Evolutionary conservation across 1,140 invertebrate genomes (phyloP).

Genomic region (Pseudoatta argentina): DNA sequence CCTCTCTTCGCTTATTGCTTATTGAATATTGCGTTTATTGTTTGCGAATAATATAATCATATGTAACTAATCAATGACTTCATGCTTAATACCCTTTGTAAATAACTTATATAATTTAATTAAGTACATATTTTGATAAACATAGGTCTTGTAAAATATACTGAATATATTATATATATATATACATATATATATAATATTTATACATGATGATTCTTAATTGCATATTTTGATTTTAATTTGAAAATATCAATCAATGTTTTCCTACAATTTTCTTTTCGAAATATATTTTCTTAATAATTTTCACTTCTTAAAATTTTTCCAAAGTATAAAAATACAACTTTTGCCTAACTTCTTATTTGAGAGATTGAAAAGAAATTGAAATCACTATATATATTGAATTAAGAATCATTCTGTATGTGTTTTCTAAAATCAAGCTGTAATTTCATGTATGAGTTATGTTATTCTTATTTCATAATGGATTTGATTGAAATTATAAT

Average conservation of each 20-base stretch:
- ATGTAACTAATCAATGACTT: slow-evolving; percentile 17
- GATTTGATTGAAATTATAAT: not conserved
- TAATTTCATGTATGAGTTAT: not conserved
- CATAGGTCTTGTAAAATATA: not conserved
- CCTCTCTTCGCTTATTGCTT: not conserved
- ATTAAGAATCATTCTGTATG: slow-evolving; percentile 13
- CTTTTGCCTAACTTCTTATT: not conserved
- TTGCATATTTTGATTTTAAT: not conserved
- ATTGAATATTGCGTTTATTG: slow-evolving; percentile 10
- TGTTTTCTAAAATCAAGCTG: not conserved
- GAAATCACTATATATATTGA: not conserved
- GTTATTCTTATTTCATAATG: not conserved
- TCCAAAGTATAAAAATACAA: not conserved
- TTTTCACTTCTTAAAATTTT: not conserved
- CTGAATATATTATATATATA: too few species aligned
- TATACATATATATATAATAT: too few species aligned
- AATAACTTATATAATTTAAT: slow-evolving; percentile 21
- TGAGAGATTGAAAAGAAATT: not conserved
- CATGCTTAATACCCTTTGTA: slow-evolving; percentile 18
- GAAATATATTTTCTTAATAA: not conserved
- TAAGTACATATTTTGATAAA: not conserved
- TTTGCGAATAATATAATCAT: slow-evolving; percentile 35
- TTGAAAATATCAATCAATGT: not conserved
- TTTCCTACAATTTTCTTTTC: not conserved
- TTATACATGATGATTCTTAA: not conserved